phyloP scores from a whole-genome alignment of 2,113 vertebrate species.

The Gobius niger region DNA sequence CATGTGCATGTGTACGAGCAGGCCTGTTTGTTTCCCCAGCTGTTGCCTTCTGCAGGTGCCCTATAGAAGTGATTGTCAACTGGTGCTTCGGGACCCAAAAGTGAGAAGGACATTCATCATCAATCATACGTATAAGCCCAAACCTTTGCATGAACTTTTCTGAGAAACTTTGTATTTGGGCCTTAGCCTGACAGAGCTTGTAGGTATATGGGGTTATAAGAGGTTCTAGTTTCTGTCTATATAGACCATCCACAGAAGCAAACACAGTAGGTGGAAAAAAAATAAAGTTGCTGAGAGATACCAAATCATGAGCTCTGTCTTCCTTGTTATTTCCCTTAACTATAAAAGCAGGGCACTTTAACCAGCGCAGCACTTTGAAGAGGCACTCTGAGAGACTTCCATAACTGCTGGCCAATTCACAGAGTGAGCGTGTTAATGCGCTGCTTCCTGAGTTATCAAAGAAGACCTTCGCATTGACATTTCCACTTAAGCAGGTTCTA shows the following conservation, averaged over 20 bases:
- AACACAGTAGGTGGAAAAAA: slow-evolving; percentile 46
- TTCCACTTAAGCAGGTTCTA: neutral
- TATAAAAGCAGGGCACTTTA: slow-evolving; percentile 38
- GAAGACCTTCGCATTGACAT: slow-evolving; percentile 48
- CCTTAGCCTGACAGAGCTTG: neutral
- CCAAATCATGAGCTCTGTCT: slow-evolving; percentile 22
- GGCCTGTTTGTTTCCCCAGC: slow-evolving; percentile 54
- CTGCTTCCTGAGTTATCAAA: slow-evolving; percentile 39
- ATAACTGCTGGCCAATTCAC: slow-evolving; percentile 23
- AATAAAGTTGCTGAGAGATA: slow-evolving; percentile 30
- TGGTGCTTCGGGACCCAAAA: too few relatives aligned
- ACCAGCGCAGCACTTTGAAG: slow-evolving; percentile 21
- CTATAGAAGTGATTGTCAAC: too few relatives aligned
- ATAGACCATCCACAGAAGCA: slow-evolving; percentile 68
- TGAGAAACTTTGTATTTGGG: slow-evolving; percentile 14
- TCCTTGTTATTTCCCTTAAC: slow-evolving; percentile 17
- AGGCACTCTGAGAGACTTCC: slow-evolving; percentile 28
- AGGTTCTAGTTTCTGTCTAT: slow-evolving; percentile 35
- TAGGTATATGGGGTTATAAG: slow-evolving; percentile 30
- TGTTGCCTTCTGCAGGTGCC: slow-evolving; percentile 54
- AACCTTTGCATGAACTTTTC: slow-evolving; percentile 19
- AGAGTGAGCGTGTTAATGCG: slow-evolving; percentile 27
- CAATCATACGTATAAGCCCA: slow-evolving; percentile 1
- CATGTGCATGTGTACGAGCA: slow-evolving; percentile 17
- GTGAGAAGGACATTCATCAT: too few relatives aligned